Evolutionary conservation across 2,113 vertebrate genomes (phyloP), one percentile per base, ranked within the genome.

Genomic region (Salminus brasiliensis): DNA sequence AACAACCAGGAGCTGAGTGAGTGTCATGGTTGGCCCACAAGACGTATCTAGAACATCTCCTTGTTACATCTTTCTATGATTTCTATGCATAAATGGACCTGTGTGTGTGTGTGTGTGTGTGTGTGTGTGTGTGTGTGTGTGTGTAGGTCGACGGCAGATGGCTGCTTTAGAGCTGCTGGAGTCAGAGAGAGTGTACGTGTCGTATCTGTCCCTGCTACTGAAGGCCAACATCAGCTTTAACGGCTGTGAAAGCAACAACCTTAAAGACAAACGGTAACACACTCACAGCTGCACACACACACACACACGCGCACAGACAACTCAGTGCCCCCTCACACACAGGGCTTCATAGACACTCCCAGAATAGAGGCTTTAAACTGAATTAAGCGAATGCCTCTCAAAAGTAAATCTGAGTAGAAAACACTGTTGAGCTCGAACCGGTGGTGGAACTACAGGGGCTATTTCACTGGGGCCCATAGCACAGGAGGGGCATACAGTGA

Each of bases 161-260:
- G 95, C 96, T 0, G 96, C 97, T 45, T 90, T 98, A 88, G 97
- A 98, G 88, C 92, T 99, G 86, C 91, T 99, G 84, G 97, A 98
- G 87, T 99, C 97, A 0, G 97, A 99, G 91, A 92, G 97, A 69
- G 94, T 96, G 49, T 98, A 99, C 0, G 96, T 98, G 39, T 96
- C 97, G 49, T 95, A 97, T 81, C 90, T 99, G 57, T 97, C 97
- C 71, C 89, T 98, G 71, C 90, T 98, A 57, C 94, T 98, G 88
- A 98, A 98, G 92, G 97, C 97, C 87, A 98, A 97, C 87, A 95
- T 97, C 80, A 94, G 94, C 0, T 93, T 97, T 87, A 97, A 98
- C 70, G 96, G 94, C 21, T 94, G 94, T 21, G 96, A 98, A 69
- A 90, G 93, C 73, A 91, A 95, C 81, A 91, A 91, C 63, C 78